Base-by-base conservation (phyloP, 2,888 invertebrate genomes). In the Hecatera dysodea region DNA sequence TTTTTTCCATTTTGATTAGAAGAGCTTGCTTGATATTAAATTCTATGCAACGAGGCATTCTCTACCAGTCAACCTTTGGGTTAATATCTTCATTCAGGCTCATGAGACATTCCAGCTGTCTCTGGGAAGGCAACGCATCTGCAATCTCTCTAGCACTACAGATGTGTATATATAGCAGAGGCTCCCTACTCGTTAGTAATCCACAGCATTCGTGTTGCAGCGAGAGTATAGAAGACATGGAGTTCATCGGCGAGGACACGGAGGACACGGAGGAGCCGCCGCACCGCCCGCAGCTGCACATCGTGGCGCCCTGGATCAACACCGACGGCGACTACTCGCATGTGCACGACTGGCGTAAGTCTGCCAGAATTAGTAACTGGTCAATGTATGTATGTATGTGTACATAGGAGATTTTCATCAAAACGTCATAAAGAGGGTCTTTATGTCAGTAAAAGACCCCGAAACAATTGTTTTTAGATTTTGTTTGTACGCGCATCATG, bases 241-340 rank as follows among this genome's bases (percentile, higher is more conserved):
- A 98, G 97, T 98, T 88, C 91, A 95, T 93, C 27, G 93, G 93
- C 0, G 92, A 95, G n/a, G 93, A 96, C 69, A 96, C 96, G 42
- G 97, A 97, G 39, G 39, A 39, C 39, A 15, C 17, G 82, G 97
- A 97, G 56, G 97, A 97, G 76, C 96, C 97, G 36, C 97, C 96
- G 1, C 96, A 96, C 9, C 96, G 97, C 78, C 95, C 97, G 17
- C 96, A 97, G 95, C 88, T 98, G 94, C 96, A 96, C 96, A 98
- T 99, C 78, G 98, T 98, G 48, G 98, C 98, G n/a, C 98, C 99
- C 0, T 97, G 98, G 85, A 73, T 95, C 64, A 86, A 90, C 72
- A 97, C 97, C 6, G 98, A 98, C 81, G 98, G 98, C 0, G 98
- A 99, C 93, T 98, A 98, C 90, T 97, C 98, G 12, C 97, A 92